Base-by-base conservation (phyloP, 2,797 vertebrate species). In the Leptatherina wallacei region DNA sequence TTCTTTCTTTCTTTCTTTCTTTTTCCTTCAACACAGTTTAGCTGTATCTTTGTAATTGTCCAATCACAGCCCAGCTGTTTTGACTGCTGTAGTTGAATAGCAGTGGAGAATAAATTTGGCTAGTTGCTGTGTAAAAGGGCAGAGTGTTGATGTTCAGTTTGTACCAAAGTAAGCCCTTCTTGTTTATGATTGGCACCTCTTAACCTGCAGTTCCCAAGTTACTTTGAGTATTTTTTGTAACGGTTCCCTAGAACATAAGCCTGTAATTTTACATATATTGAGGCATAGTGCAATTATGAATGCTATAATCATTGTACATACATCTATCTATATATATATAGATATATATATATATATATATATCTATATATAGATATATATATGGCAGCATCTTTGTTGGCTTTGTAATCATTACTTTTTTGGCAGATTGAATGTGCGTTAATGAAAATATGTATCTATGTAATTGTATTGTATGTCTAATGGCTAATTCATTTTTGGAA, bases 391-490 rank as follows among this genome's bases (percentile, higher is more conserved):
- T 96, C 93, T 95, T 94, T 96, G 95, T 93, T 95, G 94, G 96
- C 97, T 97, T 96, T 97, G 94, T 96, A 96, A 96, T 97, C 96
- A 95, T 96, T 91, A 94, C 91, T 93, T 96, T 89, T 94, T 95
- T 95, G 95, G 96, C 96, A 95, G 95, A 96, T 94, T 97, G 96
- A 97, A 97, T 97, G 97, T 98, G 96, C 93, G 88, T 94, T 97
- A 95, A 96, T 96, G 95, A 95, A 94, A 93, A 94, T 96, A 96
- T 96, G 95, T 97, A 97, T 96, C 96, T 96, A 94, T 96, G 95
- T 98, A 96, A 97, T 95, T 97, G 95, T 96, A 95, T 94, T 94
- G 92, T 97, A 96, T 94, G 96, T 97, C 95, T 93, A 94, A 95
- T 94, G 95, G 95, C 94, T 96, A 95, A 96, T 95, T 95, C 85